phyloP scores from a whole-genome alignment of 2,888 invertebrate genomes.

The Tetragnatha montana region DNA sequence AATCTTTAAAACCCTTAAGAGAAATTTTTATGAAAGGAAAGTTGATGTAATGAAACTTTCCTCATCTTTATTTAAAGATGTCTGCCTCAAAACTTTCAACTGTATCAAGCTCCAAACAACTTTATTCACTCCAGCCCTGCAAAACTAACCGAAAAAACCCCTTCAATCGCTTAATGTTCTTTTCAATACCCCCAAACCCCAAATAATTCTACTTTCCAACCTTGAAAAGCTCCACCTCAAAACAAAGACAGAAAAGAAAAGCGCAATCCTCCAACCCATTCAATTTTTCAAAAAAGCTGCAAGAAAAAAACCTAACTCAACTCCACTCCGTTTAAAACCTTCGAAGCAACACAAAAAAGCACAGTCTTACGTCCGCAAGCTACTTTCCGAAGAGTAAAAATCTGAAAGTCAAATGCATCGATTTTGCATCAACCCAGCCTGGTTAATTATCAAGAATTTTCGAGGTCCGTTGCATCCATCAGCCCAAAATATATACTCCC shows the following conservation, averaged over 20 bases:
- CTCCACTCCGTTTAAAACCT: background rate
- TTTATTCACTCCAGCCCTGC: background rate
- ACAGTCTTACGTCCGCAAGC: conserved; percentile 32
- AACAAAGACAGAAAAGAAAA: too few relatives aligned
- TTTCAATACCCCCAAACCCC: background rate
- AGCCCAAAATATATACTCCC: conserved; percentile 51
- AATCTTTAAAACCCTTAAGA: too few relatives aligned
- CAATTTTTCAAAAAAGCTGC: background rate
- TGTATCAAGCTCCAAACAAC: background rate
- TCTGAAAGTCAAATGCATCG: conserved; percentile 66
- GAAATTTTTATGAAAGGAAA: too few relatives aligned
- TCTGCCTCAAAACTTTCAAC: background rate
- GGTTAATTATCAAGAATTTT: conserved; percentile 66
- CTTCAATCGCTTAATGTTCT: background rate
- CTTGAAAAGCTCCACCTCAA: background rate
- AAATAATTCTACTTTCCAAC: background rate
- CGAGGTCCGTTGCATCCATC: conserved; percentile 34
- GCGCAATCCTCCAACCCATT: background rate
- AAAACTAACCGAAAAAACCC: background rate
- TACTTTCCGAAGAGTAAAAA: conserved; percentile 39
- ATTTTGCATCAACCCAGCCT: conserved; percentile 59
- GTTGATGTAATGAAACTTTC: too few relatives aligned
- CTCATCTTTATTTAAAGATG: too few relatives aligned
- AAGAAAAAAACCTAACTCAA: background rate
- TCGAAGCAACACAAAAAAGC: conserved; percentile 6